Base-by-base conservation (phyloP, 2,888 invertebrate species). In the Andrena dorsata region DNA sequence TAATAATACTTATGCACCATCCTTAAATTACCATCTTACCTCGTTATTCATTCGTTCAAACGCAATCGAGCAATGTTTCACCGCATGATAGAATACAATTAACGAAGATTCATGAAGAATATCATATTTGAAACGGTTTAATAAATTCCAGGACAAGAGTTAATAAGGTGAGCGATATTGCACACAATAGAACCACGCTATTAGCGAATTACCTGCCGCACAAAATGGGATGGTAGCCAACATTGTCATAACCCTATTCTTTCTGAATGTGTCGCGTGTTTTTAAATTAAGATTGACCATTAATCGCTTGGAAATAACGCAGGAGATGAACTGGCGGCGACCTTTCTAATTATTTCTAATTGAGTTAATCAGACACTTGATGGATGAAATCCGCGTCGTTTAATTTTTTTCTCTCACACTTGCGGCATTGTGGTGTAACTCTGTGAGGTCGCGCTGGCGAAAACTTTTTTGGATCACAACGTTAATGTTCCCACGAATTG, bases 301-400 rank as follows among this genome's bases (percentile, higher is more conserved):
- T 41, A 16, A 32, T 65, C 41, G 66, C 58, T 13, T 16, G 7
- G 23, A 58, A 66, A 56, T 32, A 2, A 58, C 30, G 23, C 58
- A 10, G 58, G 58, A 60, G 58, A 20, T 20, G 64, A 16, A 32
- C 41, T 16, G 41, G 26, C n/a, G 6, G 23, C 56, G 20, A 47
- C 13, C 66, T 28, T 47, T 47, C 53, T n/a, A 66, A 74, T 66
- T 66, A 66, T 13, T 60, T 74, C 41, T 66, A 74, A 74, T 65
- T 35, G 56, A 10, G 20, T 13, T 66, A 35, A 63, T 72, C n/a
- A 23, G 53, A 63, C 63, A 35, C 13, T 26, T 30, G 20, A 16
- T 28, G 47, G 13, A 28, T n/a, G 23, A 30, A 47, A 26, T 47
- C 20, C 58, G 41, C 41, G 41, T 5, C 41, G 41, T 41, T 41